These are phyloP conservation scores for Aythya baeri DNA, from an alignment of 2,113 vertebrate genomes.

Conservation along the genomic window DNA sequence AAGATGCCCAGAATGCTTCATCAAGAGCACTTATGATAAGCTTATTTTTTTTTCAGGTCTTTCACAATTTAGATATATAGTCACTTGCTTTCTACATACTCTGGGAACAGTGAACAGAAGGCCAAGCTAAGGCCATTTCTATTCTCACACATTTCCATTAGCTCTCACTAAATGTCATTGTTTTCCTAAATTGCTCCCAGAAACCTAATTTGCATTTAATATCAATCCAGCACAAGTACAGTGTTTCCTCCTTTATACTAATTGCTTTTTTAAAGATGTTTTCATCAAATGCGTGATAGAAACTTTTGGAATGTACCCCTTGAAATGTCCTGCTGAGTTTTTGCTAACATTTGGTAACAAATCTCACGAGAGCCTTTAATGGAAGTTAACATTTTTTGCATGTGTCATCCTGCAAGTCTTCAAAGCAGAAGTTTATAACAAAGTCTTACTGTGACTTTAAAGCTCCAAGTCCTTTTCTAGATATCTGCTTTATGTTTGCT, in stretches of 20 bases:
- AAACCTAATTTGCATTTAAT: constrained; percentile 17
- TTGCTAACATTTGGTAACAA: constrained; percentile 28
- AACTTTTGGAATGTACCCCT: neutral
- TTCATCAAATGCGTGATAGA: constrained; percentile 3
- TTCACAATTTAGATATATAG: neutral
- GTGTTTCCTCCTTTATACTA: neutral
- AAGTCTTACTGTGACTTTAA: constrained; percentile 19
- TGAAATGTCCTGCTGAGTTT: constrained; percentile 11
- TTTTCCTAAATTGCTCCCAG: neutral
- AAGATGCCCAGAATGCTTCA: neutral
- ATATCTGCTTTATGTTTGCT: constrained; percentile 63
- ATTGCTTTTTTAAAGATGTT: neutral
- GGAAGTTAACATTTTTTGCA: constrained; percentile 26
- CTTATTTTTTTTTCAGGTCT: neutral
- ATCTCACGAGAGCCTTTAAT: constrained; percentile 15
- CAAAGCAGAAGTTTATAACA: constrained; percentile 32
- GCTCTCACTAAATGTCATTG: neutral
- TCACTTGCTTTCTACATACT: neutral
- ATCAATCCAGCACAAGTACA: neutral
- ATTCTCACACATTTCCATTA: neutral
- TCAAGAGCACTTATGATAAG: neutral
- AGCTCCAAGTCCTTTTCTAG: constrained; percentile 25
- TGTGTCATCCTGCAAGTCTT: constrained; percentile 42
- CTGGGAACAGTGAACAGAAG: neutral
- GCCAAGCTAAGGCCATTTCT: neutral